A percentile compares a stretch with the other conserved stretches of the same genome.
These are phyloP conservation scores for Onychostruthus taczanowskii DNA, from an alignment of 2,113 vertebrate genomes.

Conservation along the genomic window DNA sequence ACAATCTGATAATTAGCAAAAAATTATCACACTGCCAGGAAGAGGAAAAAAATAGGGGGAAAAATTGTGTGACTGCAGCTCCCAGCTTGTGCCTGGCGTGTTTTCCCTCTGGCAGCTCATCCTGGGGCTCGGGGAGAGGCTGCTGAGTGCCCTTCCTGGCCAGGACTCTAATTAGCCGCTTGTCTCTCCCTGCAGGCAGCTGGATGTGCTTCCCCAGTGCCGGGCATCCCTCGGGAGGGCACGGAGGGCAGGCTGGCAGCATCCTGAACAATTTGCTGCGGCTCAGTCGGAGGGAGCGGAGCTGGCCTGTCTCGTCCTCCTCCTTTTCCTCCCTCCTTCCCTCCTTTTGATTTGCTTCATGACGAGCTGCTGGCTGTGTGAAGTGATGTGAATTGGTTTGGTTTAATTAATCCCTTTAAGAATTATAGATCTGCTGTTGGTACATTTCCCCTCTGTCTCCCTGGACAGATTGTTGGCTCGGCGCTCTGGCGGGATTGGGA, in stretches of 20 bases:
- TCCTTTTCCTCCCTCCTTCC: not conserved
- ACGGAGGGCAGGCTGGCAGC: slow-evolving; percentile 16
- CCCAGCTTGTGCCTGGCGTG: not conserved
- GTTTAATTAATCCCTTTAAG: slow-evolving; percentile 5
- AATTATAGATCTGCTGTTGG: not conserved
- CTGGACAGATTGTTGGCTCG: not conserved
- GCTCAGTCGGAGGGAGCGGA: accelerated
- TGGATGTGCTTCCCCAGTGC: slow-evolving; percentile 3
- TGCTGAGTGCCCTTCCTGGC: slow-evolving; percentile 21
- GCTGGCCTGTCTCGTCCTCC: not conserved
- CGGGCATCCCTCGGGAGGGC: not conserved
- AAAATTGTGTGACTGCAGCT: not conserved
- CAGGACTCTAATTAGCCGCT: slow-evolving; percentile 40
- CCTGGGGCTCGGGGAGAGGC: not conserved
- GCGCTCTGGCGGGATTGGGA: accelerated
- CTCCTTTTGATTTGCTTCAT: not conserved
- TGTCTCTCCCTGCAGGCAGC: slow-evolving; percentile 39
- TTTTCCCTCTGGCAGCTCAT: not conserved
- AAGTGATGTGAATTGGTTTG: not conserved
- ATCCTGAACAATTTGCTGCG: not conserved
- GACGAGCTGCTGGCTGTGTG: not conserved
- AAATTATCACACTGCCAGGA: not conserved
- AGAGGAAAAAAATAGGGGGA: not conserved
- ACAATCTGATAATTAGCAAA: not conserved
- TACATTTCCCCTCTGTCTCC: not conserved